Base-by-base conservation (phyloP, 2,888 invertebrate species). In the Hyposoter dolosus region DNA sequence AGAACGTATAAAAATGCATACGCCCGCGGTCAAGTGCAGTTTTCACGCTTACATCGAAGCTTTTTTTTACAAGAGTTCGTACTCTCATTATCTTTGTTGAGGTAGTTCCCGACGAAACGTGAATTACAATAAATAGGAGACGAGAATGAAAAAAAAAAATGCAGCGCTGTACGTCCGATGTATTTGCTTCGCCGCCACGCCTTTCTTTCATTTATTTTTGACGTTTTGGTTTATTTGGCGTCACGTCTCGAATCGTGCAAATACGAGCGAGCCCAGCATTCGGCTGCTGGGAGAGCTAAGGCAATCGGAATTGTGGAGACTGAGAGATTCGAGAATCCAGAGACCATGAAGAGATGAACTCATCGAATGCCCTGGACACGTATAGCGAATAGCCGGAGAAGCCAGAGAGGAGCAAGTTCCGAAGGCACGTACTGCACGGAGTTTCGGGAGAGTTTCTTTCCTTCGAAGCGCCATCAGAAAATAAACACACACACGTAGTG, bases 291-390 rank as follows among this genome's bases (percentile, higher is more conserved):
- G 68, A 7, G 17, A 23, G 28, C 6, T 19, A 60, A 50, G 56
- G 81, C 35, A 75, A 45, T 63, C 19, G 35, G 79, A 32, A 71
- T 69, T 69, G 72, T n/a, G 19, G 68, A 63, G n/a, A 60, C 45
- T 60, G 63, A 63, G 75, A 79, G 83, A 77, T 68, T 83, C 79
- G 75, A 72, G 77, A 78, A 83, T 83, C 76, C 53, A 63, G 68
- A 83, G 81, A 69, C 23, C 85, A 53, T 28, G 60, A 28, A 60
- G 69, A 82, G 82, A 79, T 69, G 69, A 82, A 56, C 86, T 86
- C 86, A 84, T 86, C 86, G 83, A 75, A 82, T 69, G 86, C 86
- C 78, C 86, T 68, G 65, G 82, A 86, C 83, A 84, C 86, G 86
- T 86, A 83, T 78, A 60, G 4, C 53, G 66, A 77, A 28, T 28